phyloP scores from a whole-genome alignment of 2,797 vertebrate genomes.

The Podargus strigoides region DNA sequence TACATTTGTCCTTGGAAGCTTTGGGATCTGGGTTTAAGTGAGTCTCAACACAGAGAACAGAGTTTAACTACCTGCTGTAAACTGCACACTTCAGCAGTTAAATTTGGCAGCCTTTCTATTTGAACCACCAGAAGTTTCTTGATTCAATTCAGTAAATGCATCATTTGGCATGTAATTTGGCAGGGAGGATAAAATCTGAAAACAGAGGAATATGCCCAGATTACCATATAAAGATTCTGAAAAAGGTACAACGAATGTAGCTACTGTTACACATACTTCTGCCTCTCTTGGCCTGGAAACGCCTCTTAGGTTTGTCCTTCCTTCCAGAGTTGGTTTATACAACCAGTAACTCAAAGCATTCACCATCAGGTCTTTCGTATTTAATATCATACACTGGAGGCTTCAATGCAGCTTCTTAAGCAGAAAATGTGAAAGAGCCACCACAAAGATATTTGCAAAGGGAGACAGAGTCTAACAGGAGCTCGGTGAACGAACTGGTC shows the following conservation, averaged over 20 bases:
- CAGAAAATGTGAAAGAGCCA: not conserved
- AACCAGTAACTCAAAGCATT: not conserved
- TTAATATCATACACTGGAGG: not conserved
- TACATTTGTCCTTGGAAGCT: not conserved
- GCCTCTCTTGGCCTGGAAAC: not conserved
- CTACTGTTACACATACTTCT: not conserved
- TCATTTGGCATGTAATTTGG: not conserved
- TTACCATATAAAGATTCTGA: not conserved
- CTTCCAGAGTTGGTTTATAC: not conserved
- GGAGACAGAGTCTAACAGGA: not conserved
- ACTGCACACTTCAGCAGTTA: not conserved
- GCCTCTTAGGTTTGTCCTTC: not conserved
- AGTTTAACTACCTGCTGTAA: not conserved
- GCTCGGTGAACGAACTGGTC: not conserved
- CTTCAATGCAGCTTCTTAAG: not conserved
- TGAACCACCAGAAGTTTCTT: not conserved
- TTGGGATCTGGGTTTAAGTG: not conserved
- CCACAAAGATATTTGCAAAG: not conserved
- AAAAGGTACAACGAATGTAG: not conserved
- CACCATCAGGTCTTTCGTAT: not conserved
- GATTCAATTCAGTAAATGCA: not conserved
- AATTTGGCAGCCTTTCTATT: not conserved
- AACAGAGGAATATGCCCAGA: not conserved
- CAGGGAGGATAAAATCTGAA: not conserved
- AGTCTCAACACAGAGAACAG: not conserved